phyloP scores from a whole-genome alignment of 2,888 invertebrate genomes.

The Crioceris asparagi region DNA sequence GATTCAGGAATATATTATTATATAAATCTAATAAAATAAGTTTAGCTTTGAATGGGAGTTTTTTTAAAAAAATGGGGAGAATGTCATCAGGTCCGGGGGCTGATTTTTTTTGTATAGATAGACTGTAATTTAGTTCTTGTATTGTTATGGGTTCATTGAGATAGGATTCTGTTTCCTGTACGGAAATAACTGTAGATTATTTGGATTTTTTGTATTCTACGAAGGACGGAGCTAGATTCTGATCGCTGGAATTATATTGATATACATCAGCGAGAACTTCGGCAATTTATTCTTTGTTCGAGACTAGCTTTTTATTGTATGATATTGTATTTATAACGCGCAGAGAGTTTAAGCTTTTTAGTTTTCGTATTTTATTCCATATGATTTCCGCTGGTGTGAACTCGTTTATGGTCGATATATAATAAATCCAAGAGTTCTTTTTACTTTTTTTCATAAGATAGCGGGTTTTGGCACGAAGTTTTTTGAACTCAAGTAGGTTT shows the following conservation, averaged over 20 bases:
- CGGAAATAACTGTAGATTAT: neutral
- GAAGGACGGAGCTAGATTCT: neutral
- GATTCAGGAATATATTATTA: slow-evolving; percentile 1
- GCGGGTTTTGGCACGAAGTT: slow-evolving; percentile 3
- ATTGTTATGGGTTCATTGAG: neutral
- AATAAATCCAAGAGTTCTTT: neutral
- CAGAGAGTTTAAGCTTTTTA: neutral
- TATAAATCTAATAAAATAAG: slow-evolving; percentile 1
- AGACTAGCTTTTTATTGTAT: neutral
- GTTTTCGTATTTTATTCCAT: slow-evolving; percentile 2
- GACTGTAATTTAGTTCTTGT: neutral
- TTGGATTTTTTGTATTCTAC: neutral
- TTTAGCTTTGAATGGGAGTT: slow-evolving; percentile 1
- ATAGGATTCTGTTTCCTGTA: neutral
- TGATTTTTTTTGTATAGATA: neutral
- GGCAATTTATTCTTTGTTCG: neutral
- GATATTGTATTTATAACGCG: neutral
- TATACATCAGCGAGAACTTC: neutral
- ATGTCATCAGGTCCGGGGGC: slow-evolving; percentile 6
- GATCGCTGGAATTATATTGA: neutral
- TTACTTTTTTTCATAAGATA: slow-evolving; percentile 1
- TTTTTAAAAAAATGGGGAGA: slow-evolving; percentile 5
- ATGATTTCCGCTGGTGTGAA: neutral
- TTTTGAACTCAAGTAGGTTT: slow-evolving; percentile 2
- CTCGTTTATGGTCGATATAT: slow-evolving; percentile 1